A percentile compares a stretch with the other conserved stretches of the same genome.
phyloP scores from a whole-genome alignment of 1,140 invertebrate species.

The Drosophila sp. region DNA sequence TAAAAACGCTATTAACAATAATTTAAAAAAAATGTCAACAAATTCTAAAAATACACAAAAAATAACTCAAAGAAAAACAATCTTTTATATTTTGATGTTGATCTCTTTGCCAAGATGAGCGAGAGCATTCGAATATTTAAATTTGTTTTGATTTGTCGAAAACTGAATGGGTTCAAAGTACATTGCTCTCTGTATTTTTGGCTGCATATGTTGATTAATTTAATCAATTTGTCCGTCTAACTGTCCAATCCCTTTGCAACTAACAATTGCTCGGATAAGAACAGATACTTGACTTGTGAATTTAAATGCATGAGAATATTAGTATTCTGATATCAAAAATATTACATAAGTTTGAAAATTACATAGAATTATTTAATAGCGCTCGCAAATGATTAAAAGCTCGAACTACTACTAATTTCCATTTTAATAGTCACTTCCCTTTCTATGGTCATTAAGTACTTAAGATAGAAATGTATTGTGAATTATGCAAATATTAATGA shows the following conservation, averaged over 20 bases:
- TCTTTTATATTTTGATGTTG: slow-evolving; percentile 14
- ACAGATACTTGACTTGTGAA: too few species aligned
- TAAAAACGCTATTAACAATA: slow-evolving; percentile 19
- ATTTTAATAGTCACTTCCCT: not conserved
- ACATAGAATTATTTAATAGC: too few species aligned
- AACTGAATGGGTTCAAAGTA: slow-evolving; percentile 30
- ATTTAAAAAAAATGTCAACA: slow-evolving; percentile 16
- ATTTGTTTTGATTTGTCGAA: slow-evolving; percentile 7
- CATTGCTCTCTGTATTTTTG: slow-evolving; percentile 1
- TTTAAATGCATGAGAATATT: too few species aligned
- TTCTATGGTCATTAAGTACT: not conserved
- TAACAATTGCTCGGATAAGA: too few species aligned
- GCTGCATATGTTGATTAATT: too few species aligned
- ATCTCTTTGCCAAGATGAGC: slow-evolving; percentile 15
- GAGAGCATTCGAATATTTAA: slow-evolving; percentile 16
- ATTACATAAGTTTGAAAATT: too few species aligned
- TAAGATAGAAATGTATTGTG: too few species aligned
- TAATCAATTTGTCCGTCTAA: too few species aligned
- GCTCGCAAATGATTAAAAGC: too few species aligned
- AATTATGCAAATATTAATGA: slow-evolving; percentile 49
- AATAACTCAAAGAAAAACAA: slow-evolving; percentile 17
- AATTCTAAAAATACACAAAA: slow-evolving; percentile 33
- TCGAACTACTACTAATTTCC: not conserved
- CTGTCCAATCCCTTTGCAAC: too few species aligned
- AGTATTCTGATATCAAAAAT: too few species aligned